Evolutionary conservation across 92 coral and sea anemone species (phyloP), one percentile per base, ranked within the genome.

Genomic region (Epizoanthus rinbou): DNA sequence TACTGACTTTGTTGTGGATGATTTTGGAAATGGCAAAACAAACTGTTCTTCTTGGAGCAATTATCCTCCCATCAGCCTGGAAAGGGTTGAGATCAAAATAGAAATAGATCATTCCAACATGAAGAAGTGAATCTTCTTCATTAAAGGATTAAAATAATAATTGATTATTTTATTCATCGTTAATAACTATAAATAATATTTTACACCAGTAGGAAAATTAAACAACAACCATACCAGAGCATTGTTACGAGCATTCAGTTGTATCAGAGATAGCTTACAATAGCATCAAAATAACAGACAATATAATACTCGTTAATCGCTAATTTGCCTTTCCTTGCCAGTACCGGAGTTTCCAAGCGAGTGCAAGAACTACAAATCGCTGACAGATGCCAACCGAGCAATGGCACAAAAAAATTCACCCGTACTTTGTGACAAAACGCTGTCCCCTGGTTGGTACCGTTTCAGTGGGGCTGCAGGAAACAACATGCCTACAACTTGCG

Each of bases 241-340:
- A 52, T 52, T 52, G 57, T 52, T 6, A 52, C 57, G 57, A 52
- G 57, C 57, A 52, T 52, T 52, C 57, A 52, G n/a, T 6, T 52
- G 57, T 52, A 52, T 52, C 57, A 52, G 57, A 52, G 57, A 52
- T 52, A 14, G 57, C 57, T 52, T 52, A 52, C 57, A 52, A 52
- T 52, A 14, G 57, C 6, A 52, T 52, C 14, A 52, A 6, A 52
- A 52, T 52, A 14, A 6, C 57, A 52, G 57, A 14, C n/a, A n/a
- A n/a, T n/a, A n/a, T n/a, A n/a, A n/a, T n/a, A n/a, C n/a, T n/a
- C 57, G 14, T 6, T 52, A 14, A 52, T 52, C 57, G 57, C 57
- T 52, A 52, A 52, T 74, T 82, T 41, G 92, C 89, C 52, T 66
- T 85, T 9, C 89, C 92, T 52, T 69, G 52, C 65, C 88, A 90